Evolutionary conservation across 1,140 invertebrate species (phyloP), one percentile per base, ranked within the genome.

Genomic region (Linepithema humile): DNA sequence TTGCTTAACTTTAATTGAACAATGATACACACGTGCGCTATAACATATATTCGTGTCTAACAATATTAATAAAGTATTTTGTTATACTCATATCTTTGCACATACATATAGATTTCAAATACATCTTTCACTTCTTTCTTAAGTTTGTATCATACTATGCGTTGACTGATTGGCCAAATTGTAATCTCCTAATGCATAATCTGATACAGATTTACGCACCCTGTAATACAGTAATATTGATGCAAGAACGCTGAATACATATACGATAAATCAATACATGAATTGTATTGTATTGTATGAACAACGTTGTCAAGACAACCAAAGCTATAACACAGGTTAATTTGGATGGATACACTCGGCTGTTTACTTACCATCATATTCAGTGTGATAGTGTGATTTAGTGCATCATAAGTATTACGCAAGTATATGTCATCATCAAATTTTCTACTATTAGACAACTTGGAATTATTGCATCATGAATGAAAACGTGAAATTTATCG

Each of bases 401-500:
- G 12, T 20, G n/a, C n/a, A 7, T 75, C 6, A 4, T 6, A 17
- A n/a, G 15, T 2, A 7, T 3, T 35, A 72, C 7, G 26, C 0
- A 17, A 48, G 29, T 74, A 15, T 65, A 23, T 60, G 10, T 29
- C 10, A n/a, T n/a, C n/a, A n/a, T n/a, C n/a, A n/a, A n/a, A n/a
- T n/a, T n/a, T n/a, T n/a, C n/a, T n/a, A n/a, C n/a, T n/a, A n/a
- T n/a, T n/a, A n/a, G n/a, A n/a, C n/a, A 48, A 5, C 10, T 74
- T 23, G 10, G 20, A 74, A 23, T 50, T 38, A 17, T 3, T 20
- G 23, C 62, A 93, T 90, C 90, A 96, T 95, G 95, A 97, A 96
- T 89, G 97, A 98, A 85, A 96, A 97, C 94, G 95, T 98, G 78
- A 98, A 98, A 92, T 97, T 96, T 92, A 97, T 98, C 77, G 96